Base-by-base conservation (phyloP, 2,797 vertebrate genomes). In the Limosa lapponica region DNA sequence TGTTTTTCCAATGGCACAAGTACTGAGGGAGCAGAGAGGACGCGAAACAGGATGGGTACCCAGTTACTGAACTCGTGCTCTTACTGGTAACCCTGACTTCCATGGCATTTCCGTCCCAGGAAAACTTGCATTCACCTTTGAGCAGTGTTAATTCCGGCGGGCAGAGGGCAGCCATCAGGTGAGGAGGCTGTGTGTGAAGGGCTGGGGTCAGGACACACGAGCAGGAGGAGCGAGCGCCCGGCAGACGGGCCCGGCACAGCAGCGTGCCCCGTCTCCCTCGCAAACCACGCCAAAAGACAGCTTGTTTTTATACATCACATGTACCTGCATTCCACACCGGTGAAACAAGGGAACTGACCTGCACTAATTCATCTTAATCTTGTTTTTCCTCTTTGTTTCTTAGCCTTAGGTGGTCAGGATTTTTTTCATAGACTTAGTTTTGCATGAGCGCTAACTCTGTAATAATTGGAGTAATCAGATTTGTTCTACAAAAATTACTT, bases 321-420 rank as follows among this genome's bases (percentile, higher is more conserved):
- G 88, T 46, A 94, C 81, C 95, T 67, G 54, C 64, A 94, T 95
- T 96, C 87, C 86, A 92, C 73, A 24, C 28, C 1, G 11, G 4
- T 39, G 57, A 43, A 86, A 49, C 27, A 20, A 58, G 82, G 69
- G 92, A 91, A 87, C 90, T 69, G 87, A 97, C 91, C 82, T 86
- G 85, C 92, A 91, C 92, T 96, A 96, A 97, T 92, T 80, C 95
- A 75, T 27, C 89, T 14, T 96, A 96, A 96, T 97, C 94, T 85
- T 95, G 95, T 93, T 96, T 96, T 95, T 72, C 94, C 78, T 89
- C 64, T 90, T 87, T 93, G 87, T 77, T 96, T 61, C 49, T 61
- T 70, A 66, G 82, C 92, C 94, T 90, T 52, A 90, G 75, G 91
- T 74, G 84, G 91, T 39, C 79, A 12, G 79, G 75, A 43, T 70